Conservation (phyloP, 2,113 vertebrate species). For the Grammomys surdaster region DNA sequence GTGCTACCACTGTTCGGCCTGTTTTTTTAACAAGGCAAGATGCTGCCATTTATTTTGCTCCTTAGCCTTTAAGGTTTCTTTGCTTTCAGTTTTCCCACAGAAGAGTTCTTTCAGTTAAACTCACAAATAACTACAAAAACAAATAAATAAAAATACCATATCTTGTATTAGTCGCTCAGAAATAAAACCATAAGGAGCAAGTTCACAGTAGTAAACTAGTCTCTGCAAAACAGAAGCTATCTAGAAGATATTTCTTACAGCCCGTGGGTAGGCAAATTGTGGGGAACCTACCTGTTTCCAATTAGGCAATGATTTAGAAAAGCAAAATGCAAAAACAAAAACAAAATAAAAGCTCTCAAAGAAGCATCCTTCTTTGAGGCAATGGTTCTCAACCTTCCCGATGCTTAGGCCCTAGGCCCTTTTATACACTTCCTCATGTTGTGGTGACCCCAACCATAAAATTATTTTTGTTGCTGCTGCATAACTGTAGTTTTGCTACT, state of each 20-base stretch:
- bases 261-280: background rate
- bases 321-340: background rate
- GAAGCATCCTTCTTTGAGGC: background rate
- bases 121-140: slow-evolving; percentile 8
- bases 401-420: fast-evolving
- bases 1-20: too few relatives aligned
- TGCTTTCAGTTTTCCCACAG: slow-evolving; percentile 46
- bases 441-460: background rate
- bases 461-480: background rate
- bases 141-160: background rate
- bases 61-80: slow-evolving; percentile 62
- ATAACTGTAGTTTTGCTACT: background rate
- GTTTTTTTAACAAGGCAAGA: slow-evolving; percentile 64
- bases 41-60: slow-evolving; percentile 64
- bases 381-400: background rate
- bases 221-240: slow-evolving; percentile 38
- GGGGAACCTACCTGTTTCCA: background rate
- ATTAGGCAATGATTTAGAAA: slow-evolving; percentile 29
- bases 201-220: background rate
- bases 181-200: slow-evolving; percentile 1
- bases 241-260: slow-evolving; percentile 6
- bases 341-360: background rate
- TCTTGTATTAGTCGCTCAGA: slow-evolving; percentile 33
- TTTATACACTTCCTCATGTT: background rate
- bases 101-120: slow-evolving; percentile 14